A percentile compares a stretch with the other conserved stretches of the same genome.
Evolutionary conservation across 2,113 vertebrate species (phyloP).

Genomic region (Prochilodus magdalenae): DNA sequence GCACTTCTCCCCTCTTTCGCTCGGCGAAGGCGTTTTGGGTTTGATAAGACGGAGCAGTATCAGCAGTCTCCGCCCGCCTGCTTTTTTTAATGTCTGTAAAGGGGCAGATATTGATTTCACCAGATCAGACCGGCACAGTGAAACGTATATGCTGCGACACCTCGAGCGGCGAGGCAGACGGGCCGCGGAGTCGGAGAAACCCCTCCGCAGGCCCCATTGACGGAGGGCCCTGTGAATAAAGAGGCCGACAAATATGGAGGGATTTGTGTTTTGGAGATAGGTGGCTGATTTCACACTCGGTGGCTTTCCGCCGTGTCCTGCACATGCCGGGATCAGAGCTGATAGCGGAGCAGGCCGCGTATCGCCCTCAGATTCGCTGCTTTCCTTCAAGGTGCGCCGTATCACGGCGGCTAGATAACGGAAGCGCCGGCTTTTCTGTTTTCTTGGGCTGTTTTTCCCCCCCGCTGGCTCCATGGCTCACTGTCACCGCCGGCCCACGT

Average conservation of each 20-base stretch:
- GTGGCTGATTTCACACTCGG: slow-evolving; percentile 54
- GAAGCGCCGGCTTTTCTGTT: slow-evolving; percentile 39
- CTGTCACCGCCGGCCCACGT: slow-evolving; percentile 16
- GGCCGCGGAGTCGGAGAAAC: slow-evolving; percentile 41
- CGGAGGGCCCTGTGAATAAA: slow-evolving; percentile 50
- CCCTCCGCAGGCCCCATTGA: slow-evolving; percentile 52
- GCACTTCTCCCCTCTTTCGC: slow-evolving; percentile 50
- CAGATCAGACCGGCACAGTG: slow-evolving; percentile 50
- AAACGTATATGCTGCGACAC: slow-evolving; percentile 46
- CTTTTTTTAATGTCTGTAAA: slow-evolving; percentile 58
- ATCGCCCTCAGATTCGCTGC: slow-evolving; percentile 36
- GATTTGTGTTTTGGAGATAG: slow-evolving; percentile 57
- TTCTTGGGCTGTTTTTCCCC: background rate
- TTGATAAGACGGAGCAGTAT: slow-evolving; percentile 55
- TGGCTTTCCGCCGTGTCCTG: slow-evolving; percentile 29
- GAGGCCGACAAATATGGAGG: slow-evolving; percentile 27
- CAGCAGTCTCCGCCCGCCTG: slow-evolving; percentile 47
- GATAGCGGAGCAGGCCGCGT: slow-evolving; percentile 45
- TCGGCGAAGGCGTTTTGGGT: slow-evolving; percentile 8
- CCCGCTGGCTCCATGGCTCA: slow-evolving; percentile 40
- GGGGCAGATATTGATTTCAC: slow-evolving; percentile 63
- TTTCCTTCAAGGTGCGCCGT: slow-evolving; percentile 50
- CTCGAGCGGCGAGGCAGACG: slow-evolving; percentile 39
- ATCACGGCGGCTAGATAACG: slow-evolving; percentile 52
- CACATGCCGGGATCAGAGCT: slow-evolving; percentile 40